phyloP scores from a whole-genome alignment of 2,113 vertebrate genomes.

The Pelmatolapia mariae region DNA sequence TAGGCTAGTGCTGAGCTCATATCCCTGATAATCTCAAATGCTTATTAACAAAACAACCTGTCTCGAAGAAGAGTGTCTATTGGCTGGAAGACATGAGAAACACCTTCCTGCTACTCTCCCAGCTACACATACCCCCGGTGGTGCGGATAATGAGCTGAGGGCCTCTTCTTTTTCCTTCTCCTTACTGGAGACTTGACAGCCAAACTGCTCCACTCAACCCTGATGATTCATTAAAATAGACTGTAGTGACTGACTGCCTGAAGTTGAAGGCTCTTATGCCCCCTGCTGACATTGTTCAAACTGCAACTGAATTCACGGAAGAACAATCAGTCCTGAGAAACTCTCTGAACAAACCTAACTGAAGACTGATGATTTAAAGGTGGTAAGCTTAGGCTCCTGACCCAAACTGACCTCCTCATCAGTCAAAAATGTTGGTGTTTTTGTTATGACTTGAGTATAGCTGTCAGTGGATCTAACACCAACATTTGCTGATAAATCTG shows the following conservation, averaged over 20 bases:
- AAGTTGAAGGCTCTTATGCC: slow-evolving; percentile 1
- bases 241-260: neutral
- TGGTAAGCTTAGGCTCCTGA: neutral
- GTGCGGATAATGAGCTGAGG: neutral
- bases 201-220: neutral
- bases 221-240: neutral
- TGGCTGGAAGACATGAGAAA: neutral
- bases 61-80: neutral
- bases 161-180: neutral
- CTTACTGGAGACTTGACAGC: neutral
- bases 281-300: slow-evolving; percentile 18
- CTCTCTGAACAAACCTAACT: neutral
- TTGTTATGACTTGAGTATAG: neutral
- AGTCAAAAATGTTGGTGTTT: neutral
- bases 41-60: neutral
- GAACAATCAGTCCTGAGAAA: neutral
- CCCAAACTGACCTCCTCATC: neutral
- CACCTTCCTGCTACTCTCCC: neutral
- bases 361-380: neutral
- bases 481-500: neutral
- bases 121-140: neutral
- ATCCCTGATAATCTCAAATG: neutral
- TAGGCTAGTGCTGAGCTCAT: neutral
- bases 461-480: fast-evolving
- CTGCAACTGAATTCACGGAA: neutral